phyloP scores from a whole-genome alignment of 1,140 invertebrate species.

The Cydia splendana region DNA sequence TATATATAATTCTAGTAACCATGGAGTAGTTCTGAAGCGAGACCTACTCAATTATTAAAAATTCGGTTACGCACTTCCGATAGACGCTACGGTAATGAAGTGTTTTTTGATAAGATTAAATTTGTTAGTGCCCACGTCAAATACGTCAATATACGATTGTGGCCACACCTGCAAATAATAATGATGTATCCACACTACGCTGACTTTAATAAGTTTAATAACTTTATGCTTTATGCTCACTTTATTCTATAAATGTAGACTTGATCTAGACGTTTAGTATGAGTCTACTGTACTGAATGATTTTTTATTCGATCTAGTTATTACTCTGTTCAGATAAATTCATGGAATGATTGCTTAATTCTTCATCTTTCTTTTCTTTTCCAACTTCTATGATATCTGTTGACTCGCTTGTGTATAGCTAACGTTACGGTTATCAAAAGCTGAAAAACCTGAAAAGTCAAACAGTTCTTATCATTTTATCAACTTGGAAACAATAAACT shows the following conservation, averaged over 20 bases:
- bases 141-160: not conserved
- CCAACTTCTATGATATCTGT: not conserved
- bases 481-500: too few relatives aligned
- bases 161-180: not conserved
- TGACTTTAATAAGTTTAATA: too few relatives aligned
- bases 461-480: slow-evolving; percentile 2
- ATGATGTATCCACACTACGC: too few relatives aligned
- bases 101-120: not conserved
- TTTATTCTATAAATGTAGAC: too few relatives aligned
- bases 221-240: too few relatives aligned
- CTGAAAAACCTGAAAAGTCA: not conserved
- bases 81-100: not conserved
- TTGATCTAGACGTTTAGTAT: too few relatives aligned
- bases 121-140: not conserved
- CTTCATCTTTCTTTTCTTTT: not conserved
- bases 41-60: not conserved
- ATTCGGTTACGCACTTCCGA: not conserved
- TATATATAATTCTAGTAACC: too few relatives aligned
- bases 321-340: too few relatives aligned
- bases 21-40: not conserved
- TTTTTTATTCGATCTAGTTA: too few relatives aligned
- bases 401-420: not conserved
- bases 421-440: not conserved
- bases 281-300: too few relatives aligned
- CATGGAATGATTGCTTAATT: not conserved